Evolutionary conservation across 2,113 vertebrate genomes (phyloP).

Genomic region (Genyomyrus donnyi): DNA sequence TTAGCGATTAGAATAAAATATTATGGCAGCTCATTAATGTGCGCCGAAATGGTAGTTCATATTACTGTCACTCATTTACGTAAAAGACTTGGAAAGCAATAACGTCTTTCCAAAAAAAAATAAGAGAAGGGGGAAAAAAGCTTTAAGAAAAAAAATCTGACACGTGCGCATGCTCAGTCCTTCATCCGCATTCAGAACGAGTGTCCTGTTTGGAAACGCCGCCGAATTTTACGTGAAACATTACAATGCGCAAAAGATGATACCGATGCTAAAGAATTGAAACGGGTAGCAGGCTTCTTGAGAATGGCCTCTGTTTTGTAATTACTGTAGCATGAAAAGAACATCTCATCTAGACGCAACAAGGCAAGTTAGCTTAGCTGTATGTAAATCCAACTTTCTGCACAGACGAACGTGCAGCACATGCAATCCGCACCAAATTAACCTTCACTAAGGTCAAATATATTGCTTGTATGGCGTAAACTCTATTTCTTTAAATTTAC

Average conservation of each 20-base stretch:
- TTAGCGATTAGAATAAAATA: neutral
- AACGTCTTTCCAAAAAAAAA: neutral
- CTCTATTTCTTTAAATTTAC: neutral
- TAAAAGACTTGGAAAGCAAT: neutral
- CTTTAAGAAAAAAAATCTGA: neutral
- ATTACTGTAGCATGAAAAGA: neutral
- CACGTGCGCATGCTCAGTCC: neutral
- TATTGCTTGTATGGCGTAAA: neutral
- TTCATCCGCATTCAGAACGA: neutral
- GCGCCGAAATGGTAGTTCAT: neutral
- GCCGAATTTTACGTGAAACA: neutral
- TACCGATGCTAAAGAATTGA: neutral
- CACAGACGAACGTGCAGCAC: neutral
- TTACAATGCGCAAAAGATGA: neutral
- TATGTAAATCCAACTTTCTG: neutral
- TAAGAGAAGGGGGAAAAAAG: neutral
- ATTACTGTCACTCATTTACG: neutral
- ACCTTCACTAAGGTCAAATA: neutral
- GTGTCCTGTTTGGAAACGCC: neutral
- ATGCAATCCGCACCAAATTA: neutral
- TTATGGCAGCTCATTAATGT: neutral
- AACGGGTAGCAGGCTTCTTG: neutral
- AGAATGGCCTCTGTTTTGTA: neutral
- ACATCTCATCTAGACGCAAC: neutral
- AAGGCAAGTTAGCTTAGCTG: neutral